phyloP scores from a whole-genome alignment of 2,797 vertebrate genomes.

The Hydrolagus colliei region DNA sequence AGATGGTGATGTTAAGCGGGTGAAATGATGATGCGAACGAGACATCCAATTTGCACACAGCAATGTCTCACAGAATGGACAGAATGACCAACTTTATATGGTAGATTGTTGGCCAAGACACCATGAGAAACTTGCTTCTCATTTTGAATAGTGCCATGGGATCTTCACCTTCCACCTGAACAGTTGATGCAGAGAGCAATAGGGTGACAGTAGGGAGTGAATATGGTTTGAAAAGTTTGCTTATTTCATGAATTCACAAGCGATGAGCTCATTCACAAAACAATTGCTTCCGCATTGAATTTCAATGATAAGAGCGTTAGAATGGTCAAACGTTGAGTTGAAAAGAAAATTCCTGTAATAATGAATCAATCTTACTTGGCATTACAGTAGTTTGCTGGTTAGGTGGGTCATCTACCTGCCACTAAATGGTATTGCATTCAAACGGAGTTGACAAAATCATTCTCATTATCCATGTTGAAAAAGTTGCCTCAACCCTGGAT shows the following conservation, averaged over 20 bases:
- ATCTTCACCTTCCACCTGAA: not conserved
- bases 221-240: not conserved
- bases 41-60: not conserved
- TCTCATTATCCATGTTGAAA: not conserved
- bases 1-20: not conserved
- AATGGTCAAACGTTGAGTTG: not conserved
- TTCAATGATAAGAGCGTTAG: not conserved
- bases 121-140: too few relatives aligned
- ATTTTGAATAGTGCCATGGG: too few relatives aligned
- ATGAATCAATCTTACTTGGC: not conserved
- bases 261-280: too few relatives aligned
- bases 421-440: not conserved
- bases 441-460: not conserved
- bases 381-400: not conserved
- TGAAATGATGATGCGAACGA: not conserved
- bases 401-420: not conserved
- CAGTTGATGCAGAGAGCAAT: not conserved
- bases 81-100: too few relatives aligned
- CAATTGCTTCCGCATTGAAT: too few relatives aligned
- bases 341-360: not conserved
- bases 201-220: not conserved
- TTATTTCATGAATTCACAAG: not conserved
- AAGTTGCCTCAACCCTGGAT: not conserved
- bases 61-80: not conserved
- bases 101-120: too few relatives aligned